Conservation (phyloP, 2,888 invertebrate species). For the Stenotaenia linearis region DNA sequence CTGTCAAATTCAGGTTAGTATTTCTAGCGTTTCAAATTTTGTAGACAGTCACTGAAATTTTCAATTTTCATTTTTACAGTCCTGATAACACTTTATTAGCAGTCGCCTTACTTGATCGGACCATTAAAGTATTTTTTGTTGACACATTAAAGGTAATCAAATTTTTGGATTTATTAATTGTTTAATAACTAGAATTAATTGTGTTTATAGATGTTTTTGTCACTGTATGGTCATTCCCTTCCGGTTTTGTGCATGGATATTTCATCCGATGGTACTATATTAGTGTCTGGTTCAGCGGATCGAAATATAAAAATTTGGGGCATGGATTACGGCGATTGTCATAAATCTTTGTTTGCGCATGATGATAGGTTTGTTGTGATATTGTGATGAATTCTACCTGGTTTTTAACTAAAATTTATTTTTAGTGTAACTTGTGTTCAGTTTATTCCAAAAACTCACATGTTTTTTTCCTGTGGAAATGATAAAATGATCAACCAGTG, state of each 20-base stretch:
- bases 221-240: conserved; percentile 91
- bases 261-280: conserved; percentile 74
- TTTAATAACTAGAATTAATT: not conserved
- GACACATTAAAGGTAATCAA: conserved; percentile 79
- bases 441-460: conserved; percentile 85
- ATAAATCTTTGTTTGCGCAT: conserved; percentile 90
- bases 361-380: conserved; percentile 57
- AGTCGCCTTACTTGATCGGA: conserved; percentile 83
- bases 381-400: not conserved
- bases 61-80: conserved; percentile 49
- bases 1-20: conserved; percentile 57
- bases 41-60: not conserved
- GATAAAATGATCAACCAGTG: conserved; percentile 94
- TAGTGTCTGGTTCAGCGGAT: conserved; percentile 92
- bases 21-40: too few species aligned
- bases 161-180: conserved; percentile 27
- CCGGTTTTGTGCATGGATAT: conserved; percentile 92
- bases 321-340: conserved; percentile 97
- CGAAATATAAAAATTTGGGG: conserved; percentile 97
- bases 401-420: conserved; percentile 28
- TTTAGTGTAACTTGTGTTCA: conserved; percentile 74
- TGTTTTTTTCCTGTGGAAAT: conserved; percentile 87
- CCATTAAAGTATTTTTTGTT: conserved; percentile 89
- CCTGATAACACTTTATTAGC: conserved; percentile 83
- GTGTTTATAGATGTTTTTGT: conserved; percentile 70